Conservation (phyloP, 2,888 invertebrate genomes). For the Notodromas monacha region DNA sequence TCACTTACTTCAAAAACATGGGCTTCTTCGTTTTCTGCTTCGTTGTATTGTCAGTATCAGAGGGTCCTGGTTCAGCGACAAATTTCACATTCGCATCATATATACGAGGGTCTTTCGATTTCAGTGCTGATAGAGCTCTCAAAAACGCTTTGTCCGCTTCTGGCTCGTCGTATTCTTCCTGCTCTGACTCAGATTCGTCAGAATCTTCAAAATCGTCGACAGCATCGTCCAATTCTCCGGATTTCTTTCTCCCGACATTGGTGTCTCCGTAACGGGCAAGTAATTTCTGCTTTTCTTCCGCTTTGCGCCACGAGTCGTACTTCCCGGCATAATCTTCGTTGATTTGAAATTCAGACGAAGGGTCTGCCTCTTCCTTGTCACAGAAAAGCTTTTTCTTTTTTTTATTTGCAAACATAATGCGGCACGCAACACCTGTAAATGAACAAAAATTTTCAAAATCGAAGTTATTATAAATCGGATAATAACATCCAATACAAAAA, state of each 20-base stretch:
- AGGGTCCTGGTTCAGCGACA: conserved; percentile 23
- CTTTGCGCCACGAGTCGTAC: conserved; percentile 48
- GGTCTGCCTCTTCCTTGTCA: too few species aligned
- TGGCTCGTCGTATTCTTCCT: conserved; percentile 22
- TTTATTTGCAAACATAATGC: too few species aligned
- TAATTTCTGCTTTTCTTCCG: conserved; percentile 49
- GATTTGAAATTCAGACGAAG: conserved; percentile 29
- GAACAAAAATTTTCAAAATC: conserved; percentile 6
- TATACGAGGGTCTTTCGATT: conserved; percentile 57
- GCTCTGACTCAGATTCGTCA: conserved; percentile 25
- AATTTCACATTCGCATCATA: conserved; percentile 41
- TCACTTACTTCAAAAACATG: conserved; percentile 30
- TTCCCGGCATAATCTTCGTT: conserved; percentile 48
- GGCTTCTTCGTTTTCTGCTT: conserved; percentile 22
- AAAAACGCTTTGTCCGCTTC: conserved; percentile 54
- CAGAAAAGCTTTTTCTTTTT: too few species aligned
- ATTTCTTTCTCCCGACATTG: conserved; percentile 18
- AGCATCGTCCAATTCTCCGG: conserved; percentile 17
- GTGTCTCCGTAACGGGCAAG: conserved; percentile 38
- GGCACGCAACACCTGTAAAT: conserved; percentile 5
- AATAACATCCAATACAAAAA: too few species aligned
- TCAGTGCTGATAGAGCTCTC: conserved; percentile 46
- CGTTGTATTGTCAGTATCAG: conserved; percentile 11
- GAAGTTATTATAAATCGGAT: too few species aligned
- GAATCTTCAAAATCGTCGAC: conserved; percentile 17